Conservation (phyloP, 2,888 invertebrate species). For the Orthosia cruda region DNA sequence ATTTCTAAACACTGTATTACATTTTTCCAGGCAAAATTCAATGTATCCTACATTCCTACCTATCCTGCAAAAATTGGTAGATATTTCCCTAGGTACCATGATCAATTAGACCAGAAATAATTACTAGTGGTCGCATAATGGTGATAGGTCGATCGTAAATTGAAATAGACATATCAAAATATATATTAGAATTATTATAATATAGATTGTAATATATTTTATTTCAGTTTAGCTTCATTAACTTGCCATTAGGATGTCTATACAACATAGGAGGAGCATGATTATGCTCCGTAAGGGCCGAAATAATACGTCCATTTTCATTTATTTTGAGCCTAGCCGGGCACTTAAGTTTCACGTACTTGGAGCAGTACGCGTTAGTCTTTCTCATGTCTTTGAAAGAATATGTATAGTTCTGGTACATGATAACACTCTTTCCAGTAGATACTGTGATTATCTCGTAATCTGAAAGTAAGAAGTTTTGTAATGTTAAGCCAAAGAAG, state of each 20-base stretch:
- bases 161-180: too few species aligned
- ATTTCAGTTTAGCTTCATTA: constrained; percentile 25
- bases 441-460: constrained; percentile 49
- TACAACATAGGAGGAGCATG: constrained; percentile 48
- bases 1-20: background rate
- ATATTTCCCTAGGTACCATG: too few species aligned
- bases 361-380: constrained; percentile 61
- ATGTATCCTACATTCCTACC: background rate
- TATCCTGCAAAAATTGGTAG: too few species aligned
- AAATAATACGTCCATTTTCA: background rate
- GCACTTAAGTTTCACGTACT: constrained; percentile 45
- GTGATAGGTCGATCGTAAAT: too few species aligned
- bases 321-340: constrained; percentile 40
- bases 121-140: too few species aligned
- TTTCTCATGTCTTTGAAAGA: constrained; percentile 54
- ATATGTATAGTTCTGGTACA: constrained; percentile 61
- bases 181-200: too few species aligned
- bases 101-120: too few species aligned
- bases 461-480: constrained; percentile 29
- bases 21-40: background rate
- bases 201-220: too few species aligned
- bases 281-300: constrained; percentile 37
- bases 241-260: constrained; percentile 26
- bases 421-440: constrained; percentile 51
- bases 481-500: background rate